Base-by-base conservation (phyloP, 2,113 vertebrate genomes). In the Ailuropoda melanoleuca region DNA sequence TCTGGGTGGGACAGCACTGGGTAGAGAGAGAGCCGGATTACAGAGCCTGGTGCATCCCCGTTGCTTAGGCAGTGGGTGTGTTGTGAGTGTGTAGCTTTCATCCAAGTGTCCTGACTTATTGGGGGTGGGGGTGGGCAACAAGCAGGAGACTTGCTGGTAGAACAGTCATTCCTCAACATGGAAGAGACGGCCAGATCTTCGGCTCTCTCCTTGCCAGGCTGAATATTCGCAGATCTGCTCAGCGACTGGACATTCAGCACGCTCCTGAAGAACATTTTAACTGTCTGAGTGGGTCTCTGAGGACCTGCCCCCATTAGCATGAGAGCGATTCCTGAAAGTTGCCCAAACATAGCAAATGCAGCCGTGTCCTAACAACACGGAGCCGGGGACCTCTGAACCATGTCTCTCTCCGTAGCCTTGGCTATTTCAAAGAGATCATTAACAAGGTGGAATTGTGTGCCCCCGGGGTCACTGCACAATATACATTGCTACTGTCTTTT, bases 371-470 rank as follows among this genome's bases (percentile, higher is more conserved):
- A 84, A 96, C 92, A 77, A 87, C 82, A 43, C 39, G 13, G 78
- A 64, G 82, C 78, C 19, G 24, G 83, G 84, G 92, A 93, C 88
- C 86, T 93, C 97, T 94, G 94, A 98, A 92, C 58, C 83, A 10
- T 17, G 87, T 88, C 60, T 90, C 90, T 91, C 72, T 93, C 75
- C 66, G 56, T 53, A 83, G 92, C 84, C 85, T 85, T 56, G 24
- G 64, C 88, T 84, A 53, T 96, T 97, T 97, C 98, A 93, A 96
- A 98, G 85, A 95, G 95, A 98, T 98, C 97, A 93, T 98, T 98
- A 98, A 95, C 97, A 93, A 90, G 93, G 97, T 97, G 87, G 95
- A 97, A 96, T 95, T 89, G 96, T 93, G 92, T 93, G 91, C 64
- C 97, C 96, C 81, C 64, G 62, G 97, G 97, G 98, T 98, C 97